These are phyloP conservation scores for Aphidius gifuensis DNA, from an alignment of 1,140 invertebrate species.

Conservation along the genomic window DNA sequence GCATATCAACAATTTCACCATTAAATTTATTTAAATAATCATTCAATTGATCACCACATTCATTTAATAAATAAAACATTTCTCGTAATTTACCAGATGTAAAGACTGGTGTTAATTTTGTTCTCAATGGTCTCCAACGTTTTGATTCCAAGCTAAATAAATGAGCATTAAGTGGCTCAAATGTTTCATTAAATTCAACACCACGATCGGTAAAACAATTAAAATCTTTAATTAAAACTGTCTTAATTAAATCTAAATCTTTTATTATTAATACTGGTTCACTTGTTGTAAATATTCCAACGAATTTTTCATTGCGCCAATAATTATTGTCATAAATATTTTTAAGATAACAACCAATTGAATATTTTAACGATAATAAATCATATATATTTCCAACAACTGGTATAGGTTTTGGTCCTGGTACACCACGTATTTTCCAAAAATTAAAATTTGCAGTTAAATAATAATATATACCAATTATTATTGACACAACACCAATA, in stretches of 20 bases:
- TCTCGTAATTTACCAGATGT: constrained; percentile 54
- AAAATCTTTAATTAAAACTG: constrained; percentile 56
- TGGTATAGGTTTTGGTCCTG: constrained; percentile 16
- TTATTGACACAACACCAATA: background rate
- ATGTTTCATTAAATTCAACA: constrained; percentile 34
- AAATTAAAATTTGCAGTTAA: constrained; percentile 11
- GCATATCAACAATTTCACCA: constrained; percentile 52
- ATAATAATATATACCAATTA: constrained; percentile 18
- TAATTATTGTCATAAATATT: constrained; percentile 10
- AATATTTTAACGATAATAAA: constrained; percentile 6
- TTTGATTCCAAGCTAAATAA: constrained; percentile 38
- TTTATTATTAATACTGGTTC: constrained; percentile 42
- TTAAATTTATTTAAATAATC: constrained; percentile 41
- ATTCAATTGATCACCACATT: constrained; percentile 50
- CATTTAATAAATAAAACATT: constrained; percentile 51
- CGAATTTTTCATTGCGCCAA: constrained; percentile 11
- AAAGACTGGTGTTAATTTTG: constrained; percentile 46
- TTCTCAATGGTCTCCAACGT: constrained; percentile 20
- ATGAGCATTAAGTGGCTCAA: constrained; percentile 42
- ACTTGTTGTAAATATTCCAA: constrained; percentile 19
- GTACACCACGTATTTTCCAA: constrained; percentile 16
- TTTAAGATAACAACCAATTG: constrained; percentile 9
- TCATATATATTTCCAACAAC: constrained; percentile 20
- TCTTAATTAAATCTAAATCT: constrained; percentile 51
- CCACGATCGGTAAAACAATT: constrained; percentile 49